A percentile compares a stretch with the other conserved stretches of the same genome.
Evolutionary conservation across 1,140 invertebrate genomes (phyloP).

Genomic region (Copidosoma floridanum): DNA sequence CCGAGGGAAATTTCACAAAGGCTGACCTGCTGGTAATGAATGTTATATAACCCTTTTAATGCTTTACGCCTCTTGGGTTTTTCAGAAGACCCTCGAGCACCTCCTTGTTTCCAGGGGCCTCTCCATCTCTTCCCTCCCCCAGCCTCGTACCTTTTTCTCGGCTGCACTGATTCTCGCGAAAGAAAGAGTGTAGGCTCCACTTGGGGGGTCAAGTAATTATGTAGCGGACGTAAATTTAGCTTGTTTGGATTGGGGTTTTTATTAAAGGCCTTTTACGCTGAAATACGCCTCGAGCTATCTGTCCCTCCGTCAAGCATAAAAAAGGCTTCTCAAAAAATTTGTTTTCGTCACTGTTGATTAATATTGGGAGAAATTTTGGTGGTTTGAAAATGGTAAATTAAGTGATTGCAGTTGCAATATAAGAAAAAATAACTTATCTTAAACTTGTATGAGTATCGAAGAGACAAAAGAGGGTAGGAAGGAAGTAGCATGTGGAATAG

Average conservation of each 20-base stretch:
- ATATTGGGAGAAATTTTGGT: neutral
- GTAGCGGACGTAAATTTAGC: slow-evolving; percentile 59
- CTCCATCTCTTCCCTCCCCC: slow-evolving; percentile 27
- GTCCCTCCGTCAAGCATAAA: neutral
- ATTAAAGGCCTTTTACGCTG: slow-evolving; percentile 52
- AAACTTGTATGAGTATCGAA: too few relatives aligned
- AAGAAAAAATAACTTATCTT: too few relatives aligned
- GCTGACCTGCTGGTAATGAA: slow-evolving; percentile 56
- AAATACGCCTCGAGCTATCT: slow-evolving; percentile 26
- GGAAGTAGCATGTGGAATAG: neutral
- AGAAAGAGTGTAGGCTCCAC: slow-evolving; percentile 27
- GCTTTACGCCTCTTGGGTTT: slow-evolving; percentile 59
- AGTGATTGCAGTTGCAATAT: slow-evolving; percentile 8
- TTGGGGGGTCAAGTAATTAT: slow-evolving; percentile 56
- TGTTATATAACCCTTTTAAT: slow-evolving; percentile 60
- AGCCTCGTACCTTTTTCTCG: slow-evolving; percentile 25
- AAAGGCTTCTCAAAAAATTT: slow-evolving; percentile 13
- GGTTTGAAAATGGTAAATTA: slow-evolving; percentile 6
- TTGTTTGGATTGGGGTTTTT: slow-evolving; percentile 60
- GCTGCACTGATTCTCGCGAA: slow-evolving; percentile 19
- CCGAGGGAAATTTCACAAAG: slow-evolving; percentile 55
- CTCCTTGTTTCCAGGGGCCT: slow-evolving; percentile 20
- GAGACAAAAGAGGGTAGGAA: neutral
- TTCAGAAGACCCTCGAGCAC: slow-evolving; percentile 48
- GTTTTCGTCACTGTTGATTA: neutral